Evolutionary conservation across 2,113 vertebrate genomes (phyloP), one percentile per base, ranked within the genome.

Genomic region (Elachura formosa): DNA sequence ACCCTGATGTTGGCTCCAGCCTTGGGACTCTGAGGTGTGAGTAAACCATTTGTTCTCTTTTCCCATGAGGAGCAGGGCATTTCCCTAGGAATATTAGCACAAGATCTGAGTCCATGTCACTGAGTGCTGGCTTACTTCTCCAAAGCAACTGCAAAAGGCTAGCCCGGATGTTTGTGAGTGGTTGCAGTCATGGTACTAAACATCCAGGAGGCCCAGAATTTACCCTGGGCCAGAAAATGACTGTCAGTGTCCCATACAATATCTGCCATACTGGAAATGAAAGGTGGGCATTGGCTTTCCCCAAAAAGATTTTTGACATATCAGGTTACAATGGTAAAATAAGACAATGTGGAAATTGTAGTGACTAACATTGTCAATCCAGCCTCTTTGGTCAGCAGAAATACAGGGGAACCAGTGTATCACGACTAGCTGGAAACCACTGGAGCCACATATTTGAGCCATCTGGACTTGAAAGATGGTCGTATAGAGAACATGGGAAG

Each of bases 81-180:
- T 58, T 24, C 33, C 11, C 10, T 45, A 28, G 25, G 40, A 29
- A 74, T 58, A 29, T 16, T 46, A 17, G 19, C 41, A 58, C 33
- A 58, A 14, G 54, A 46, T 20, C 11, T 46, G 20, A 8, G 41
- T 8, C 41, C 3, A 2, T 74, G 46, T 17, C 1, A 1, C 6
- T 0, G 4, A 15, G 25, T 14, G 45, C 31, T 73, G 19, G 31
- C 19, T 45, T 74, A 16, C 14, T 34, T 58, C 13, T 58, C 41
- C 26, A 36, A 58, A 45, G 2, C 52, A 45, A 17, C 14, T 10
- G 54, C 3, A 1, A 56, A 73, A 34, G 19, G 40, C 12, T 56
- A 33, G 52, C 24, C 40, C 1, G 4, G 20, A 12, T 75, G 54
- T 8, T 45, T 74, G 20, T 3, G 14, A 23, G 33, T 2, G 0